A percentile compares a stretch with the other conserved stretches of the same genome.
Conservation (phyloP, 2,113 vertebrate genomes). For the Coturnix japonica region DNA sequence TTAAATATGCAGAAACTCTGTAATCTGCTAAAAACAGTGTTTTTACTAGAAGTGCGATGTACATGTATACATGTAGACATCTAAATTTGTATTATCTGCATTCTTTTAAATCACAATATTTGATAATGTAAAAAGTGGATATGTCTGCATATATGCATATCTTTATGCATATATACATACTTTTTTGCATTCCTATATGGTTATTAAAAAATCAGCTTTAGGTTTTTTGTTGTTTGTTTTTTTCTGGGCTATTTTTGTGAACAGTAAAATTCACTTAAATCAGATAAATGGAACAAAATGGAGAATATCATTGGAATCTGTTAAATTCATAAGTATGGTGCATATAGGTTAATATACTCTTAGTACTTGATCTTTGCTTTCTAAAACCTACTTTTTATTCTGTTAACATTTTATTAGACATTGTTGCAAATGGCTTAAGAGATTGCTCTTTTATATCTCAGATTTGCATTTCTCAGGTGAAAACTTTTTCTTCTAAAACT, state of each 20-base stretch:
- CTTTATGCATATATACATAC: background rate
- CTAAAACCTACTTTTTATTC: background rate
- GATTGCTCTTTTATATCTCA: background rate
- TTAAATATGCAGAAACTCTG: background rate
- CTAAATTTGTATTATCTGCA: background rate
- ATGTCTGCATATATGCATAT: background rate
- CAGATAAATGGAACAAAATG: background rate
- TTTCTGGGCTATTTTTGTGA: background rate
- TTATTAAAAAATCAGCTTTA: background rate
- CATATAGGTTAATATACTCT: background rate
- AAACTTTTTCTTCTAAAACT: background rate
- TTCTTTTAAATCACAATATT: background rate
- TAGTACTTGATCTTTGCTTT: background rate
- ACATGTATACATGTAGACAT: background rate
- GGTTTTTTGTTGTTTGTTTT: background rate
- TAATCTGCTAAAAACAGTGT: accelerated
- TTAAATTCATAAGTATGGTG: background rate
- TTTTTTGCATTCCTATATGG: background rate
- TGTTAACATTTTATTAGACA: background rate
- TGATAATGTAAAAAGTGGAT: background rate
- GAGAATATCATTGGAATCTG: background rate
- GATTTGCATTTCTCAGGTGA: background rate
- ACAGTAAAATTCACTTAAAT: background rate
- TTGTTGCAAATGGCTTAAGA: background rate
- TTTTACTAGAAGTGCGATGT: background rate